Conservation (phyloP, 2,113 vertebrate genomes). For the Embiotoca jacksoni region DNA sequence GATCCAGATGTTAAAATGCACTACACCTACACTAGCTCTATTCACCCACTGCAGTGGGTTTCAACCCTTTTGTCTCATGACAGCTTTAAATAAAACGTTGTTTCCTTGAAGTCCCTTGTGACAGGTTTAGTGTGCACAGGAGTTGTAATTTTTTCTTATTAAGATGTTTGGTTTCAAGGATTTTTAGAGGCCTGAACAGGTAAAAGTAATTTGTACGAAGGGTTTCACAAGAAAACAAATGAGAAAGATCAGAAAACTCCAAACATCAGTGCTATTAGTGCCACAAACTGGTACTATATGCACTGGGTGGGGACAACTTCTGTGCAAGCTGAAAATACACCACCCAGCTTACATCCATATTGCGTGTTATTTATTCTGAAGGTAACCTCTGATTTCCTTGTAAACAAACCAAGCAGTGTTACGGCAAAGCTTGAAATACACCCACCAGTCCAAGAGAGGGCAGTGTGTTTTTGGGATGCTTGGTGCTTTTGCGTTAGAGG, state of each 20-base stretch:
- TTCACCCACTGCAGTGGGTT: background rate
- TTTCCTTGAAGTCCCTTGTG: background rate
- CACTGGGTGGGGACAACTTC: no score
- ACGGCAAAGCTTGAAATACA: no score
- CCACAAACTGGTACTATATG: no score
- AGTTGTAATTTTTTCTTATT: background rate
- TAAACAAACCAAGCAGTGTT: constrained; percentile 1
- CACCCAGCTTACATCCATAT: background rate
- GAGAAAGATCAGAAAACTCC: background rate
- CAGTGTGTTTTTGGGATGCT: no score
- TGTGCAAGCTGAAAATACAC: constrained; percentile 9
- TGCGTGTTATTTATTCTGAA: constrained; percentile 10
- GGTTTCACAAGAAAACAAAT: background rate
- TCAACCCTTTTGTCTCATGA: background rate
- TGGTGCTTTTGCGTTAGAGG: no score
- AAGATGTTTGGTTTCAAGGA: background rate
- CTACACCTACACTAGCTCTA: background rate
- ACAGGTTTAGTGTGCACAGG: background rate
- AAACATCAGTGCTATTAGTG: background rate
- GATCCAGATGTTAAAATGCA: background rate
- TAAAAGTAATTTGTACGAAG: background rate
- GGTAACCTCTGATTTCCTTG: background rate
- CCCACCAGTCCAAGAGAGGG: background rate
- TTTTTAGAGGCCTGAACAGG: background rate
- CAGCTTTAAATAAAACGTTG: background rate